Base-by-base conservation (phyloP, 2,888 invertebrate genomes). In the Xylocampa areola region DNA sequence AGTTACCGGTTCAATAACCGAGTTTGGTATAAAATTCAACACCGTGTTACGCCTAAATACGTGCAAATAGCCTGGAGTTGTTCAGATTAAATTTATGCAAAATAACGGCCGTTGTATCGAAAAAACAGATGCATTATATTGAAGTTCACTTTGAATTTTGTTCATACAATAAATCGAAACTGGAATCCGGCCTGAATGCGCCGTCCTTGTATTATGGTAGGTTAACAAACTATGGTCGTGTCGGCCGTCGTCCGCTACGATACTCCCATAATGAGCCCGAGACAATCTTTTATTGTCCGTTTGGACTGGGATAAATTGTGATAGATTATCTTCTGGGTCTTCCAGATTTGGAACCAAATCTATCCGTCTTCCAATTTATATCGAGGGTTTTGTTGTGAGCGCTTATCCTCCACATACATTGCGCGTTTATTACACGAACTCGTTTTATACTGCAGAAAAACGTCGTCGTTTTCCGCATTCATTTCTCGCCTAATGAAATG, bases 291-390 rank as follows among this genome's bases (percentile, higher is more conserved):
- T 89, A 88, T 88, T 89, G 86, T 90, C 87, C 83, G 79, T 82
- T 86, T 84, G 85, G 87, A 88, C 87, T 85, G 74, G 82, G 88
- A 90, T 90, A 90, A 91, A 90, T 91, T 90, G 90, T 91, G 88
- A 91, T 89, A 87, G 84, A 92, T 90, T 88, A 88, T 87, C 77
- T 82, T 79, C 76, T 64, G 74, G 76, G 80, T 83, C 84, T 81
- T 83, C 80, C 83, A 84, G 84, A 88, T 87, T 88, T 83, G 72
- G 80, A 86, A 78, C 78, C 75, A 80, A 79, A 79, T 82, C 82
- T 84, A 85, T 87, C 80, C 74, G 78, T 82, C 82, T 84, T 82
- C 79, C 81, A 81, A 88, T 89, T 88, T 87, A 82, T 75, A 66
- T 71, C 45, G 64, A 69, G 59, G 52, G 68, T 52, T 66, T 72